Base-by-base conservation (phyloP, 2,888 invertebrate species). In the Eumacrocentrus americanus region DNA sequence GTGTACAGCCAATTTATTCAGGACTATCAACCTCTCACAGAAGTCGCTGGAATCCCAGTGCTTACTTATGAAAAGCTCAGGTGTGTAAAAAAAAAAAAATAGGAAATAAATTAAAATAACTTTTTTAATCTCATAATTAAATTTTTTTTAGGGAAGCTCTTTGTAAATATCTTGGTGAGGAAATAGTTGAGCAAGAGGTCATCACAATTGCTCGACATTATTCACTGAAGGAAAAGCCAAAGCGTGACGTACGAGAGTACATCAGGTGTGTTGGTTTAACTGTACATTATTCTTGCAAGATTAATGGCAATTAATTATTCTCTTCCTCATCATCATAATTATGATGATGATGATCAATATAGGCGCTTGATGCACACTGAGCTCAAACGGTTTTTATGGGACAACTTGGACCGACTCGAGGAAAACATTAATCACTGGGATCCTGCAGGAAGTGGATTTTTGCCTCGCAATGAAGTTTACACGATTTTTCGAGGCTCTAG, bases 121-220 rank as follows among this genome's bases (percentile, higher is more conserved):
- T 40, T 16, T 81, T 34, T 62, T 58, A 54, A 11, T 47, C 18
- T 47, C 37, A 56, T 40, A 20, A 50, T 38, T 29, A 6, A 29
- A 6, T 29, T 29, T 29, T 54, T 61, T 63, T 12, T 71, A 89
- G 90, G 69, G 83, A 87, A 71, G 88, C 89, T 2, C 71, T 92
- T 40, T 84, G 86, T 69, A 85, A 87, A 68, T 82, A 91, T 52
- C 84, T 91, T 82, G 87, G 87, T 9, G 85, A 87, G 23, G 83
- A 86, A 66, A 89, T 92, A 79, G 88, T 88, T 0, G 91, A 92
- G 72, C 93, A 94, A 64, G 93, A 94, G 81, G 89, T 91, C 76
- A 82, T 92, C 2, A 91, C 92, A 0, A 81, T 93, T 7, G 87
- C 89, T 11, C 85, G 94, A 65, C 83, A 86, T 67, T 93, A 91